phyloP scores from a whole-genome alignment of 2,797 vertebrate species.

The Salmo trutta region DNA sequence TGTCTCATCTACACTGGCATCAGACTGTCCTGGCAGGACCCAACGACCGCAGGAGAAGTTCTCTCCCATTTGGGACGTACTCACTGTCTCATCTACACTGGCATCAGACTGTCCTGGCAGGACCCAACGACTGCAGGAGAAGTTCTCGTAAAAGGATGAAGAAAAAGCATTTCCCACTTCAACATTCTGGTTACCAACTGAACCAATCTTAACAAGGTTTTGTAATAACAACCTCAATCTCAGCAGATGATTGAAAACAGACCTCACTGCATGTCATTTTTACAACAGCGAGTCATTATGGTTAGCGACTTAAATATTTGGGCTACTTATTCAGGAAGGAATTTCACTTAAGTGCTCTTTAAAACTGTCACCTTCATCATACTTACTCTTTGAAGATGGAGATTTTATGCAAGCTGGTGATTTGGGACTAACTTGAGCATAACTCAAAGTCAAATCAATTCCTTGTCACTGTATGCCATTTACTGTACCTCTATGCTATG shows the following conservation, averaged over 20 bases:
- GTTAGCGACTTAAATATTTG: slow-evolving; percentile 10
- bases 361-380: slow-evolving; percentile 7
- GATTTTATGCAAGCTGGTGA: slow-evolving; percentile 2
- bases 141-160: not conserved
- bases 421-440: not conserved
- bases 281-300: slow-evolving; percentile 10
- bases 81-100: not conserved
- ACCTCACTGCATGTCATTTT: not conserved
- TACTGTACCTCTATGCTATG: no score
- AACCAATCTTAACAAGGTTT: not conserved
- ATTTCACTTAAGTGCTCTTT: slow-evolving; percentile 12
- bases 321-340: slow-evolving; percentile 9
- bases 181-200: not conserved
- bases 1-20: not conserved
- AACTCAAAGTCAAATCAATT: not conserved
- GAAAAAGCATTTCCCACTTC: not conserved
- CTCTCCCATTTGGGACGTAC: not conserved
- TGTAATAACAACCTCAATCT: slow-evolving; percentile 3
- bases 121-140: not conserved
- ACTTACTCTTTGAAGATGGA: slow-evolving; percentile 3
- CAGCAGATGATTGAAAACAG: slow-evolving; percentile 4
- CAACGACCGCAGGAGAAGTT: not conserved
- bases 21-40: not conserved
- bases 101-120: slow-evolving; percentile 3
- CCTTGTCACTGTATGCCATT: no score